These are phyloP conservation scores for Mirza zaza DNA, from an alignment of 2,113 vertebrate species.

Conservation along the genomic window DNA sequence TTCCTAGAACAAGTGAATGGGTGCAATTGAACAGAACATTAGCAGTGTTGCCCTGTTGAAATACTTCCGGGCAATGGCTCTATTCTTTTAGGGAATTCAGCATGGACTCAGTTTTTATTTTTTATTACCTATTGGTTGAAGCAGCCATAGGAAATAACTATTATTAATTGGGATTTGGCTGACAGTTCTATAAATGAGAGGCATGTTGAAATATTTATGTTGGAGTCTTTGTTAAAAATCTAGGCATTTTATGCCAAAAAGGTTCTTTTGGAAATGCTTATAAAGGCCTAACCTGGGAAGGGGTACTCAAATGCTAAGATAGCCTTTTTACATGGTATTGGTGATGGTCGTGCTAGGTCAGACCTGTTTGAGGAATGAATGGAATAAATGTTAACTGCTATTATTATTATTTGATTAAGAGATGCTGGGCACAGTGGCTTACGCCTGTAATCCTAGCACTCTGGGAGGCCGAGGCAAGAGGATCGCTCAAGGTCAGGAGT, in stretches of 20 bases:
- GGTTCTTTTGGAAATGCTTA: background rate
- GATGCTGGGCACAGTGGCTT: too few species aligned
- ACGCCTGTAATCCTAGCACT: too few species aligned
- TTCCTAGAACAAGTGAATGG: background rate
- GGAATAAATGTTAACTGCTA: background rate
- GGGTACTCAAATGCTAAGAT: background rate
- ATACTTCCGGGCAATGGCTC: background rate
- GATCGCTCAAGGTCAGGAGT: too few species aligned
- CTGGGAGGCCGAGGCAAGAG: too few species aligned
- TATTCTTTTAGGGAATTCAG: background rate
- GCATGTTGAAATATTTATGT: conserved; percentile 18
- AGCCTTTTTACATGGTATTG: background rate
- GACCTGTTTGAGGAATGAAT: background rate
- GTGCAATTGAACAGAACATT: background rate
- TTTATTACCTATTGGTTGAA: background rate
- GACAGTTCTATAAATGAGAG: background rate
- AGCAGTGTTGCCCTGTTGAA: background rate
- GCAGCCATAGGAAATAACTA: background rate
- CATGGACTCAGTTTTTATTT: background rate
- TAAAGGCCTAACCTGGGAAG: background rate
- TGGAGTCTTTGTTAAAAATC: background rate
- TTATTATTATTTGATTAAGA: background rate
- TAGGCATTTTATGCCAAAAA: background rate
- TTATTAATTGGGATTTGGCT: background rate
- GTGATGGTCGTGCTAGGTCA: background rate